phyloP scores from a whole-genome alignment of 2,797 vertebrate species.

The Selene dorsalis region DNA sequence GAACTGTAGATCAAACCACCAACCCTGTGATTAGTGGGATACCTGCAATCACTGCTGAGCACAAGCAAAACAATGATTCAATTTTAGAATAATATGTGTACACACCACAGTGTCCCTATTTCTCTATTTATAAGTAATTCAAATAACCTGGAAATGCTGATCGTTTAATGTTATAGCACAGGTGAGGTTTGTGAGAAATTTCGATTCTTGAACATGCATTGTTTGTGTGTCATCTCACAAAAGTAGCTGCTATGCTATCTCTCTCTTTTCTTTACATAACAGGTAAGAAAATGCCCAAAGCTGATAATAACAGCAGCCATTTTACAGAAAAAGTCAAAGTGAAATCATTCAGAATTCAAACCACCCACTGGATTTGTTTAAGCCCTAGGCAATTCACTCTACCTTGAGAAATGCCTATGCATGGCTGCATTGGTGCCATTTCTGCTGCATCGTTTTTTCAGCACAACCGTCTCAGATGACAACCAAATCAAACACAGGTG shows the following conservation, averaged over 20 bases:
- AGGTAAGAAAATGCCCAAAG: conserved; percentile 5
- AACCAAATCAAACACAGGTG: conserved; percentile 77
- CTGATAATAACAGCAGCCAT: conserved; percentile 29
- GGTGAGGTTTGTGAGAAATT: background rate
- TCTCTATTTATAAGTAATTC: background rate
- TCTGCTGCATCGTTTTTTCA: conserved; percentile 26
- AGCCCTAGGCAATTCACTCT: conserved; percentile 58
- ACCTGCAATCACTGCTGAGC: background rate
- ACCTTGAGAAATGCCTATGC: conserved; percentile 58
- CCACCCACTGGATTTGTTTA: conserved; percentile 49
- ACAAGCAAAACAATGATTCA: background rate
- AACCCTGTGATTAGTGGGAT: background rate
- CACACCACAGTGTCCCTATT: background rate
- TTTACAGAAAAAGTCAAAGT: conserved; percentile 45
- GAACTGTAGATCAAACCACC: background rate
- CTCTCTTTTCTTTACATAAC: conserved; percentile 13
- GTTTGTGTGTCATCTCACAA: conserved; percentile 15
- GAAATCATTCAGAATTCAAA: conserved; percentile 55
- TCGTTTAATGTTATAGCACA: background rate
- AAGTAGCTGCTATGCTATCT: background rate
- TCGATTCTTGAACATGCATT: background rate
- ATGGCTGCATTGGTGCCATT: conserved; percentile 47
- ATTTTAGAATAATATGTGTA: background rate
- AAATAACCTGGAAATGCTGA: background rate
- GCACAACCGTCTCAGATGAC: conserved; percentile 59